Evolutionary conservation across 1,140 invertebrate genomes (phyloP), one percentile per base, ranked within the genome.

Genomic region (Diorhabda carinulata): DNA sequence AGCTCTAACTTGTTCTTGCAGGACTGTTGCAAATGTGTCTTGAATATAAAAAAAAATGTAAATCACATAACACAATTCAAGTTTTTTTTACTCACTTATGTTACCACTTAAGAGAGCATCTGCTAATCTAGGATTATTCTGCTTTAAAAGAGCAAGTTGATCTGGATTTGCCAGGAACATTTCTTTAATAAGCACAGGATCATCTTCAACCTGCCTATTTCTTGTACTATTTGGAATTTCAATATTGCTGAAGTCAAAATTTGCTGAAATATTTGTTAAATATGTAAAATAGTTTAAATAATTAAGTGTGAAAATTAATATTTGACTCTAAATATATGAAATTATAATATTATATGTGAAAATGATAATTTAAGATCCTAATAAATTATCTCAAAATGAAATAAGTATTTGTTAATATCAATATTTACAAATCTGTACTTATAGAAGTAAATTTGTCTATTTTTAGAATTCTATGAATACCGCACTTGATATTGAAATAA

Each of bases 141-240:
- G 95, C 80, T 96, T 94, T 0, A 98, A 83, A 47, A 97, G 77
- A 1, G 95, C 91, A 69, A 98, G 78, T 77, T 97, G 93, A 80
- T 97, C 93, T 0, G 96, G 96, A 84, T 95, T 95, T n/a, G 90
- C 90, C 41, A 97, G 80, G 70, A 98, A 90, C 89, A 97, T 92
- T 74, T 97, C 90, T 72, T 92, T 84, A 58, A 98, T 91, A 71
- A 91, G 87, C n/a, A 89, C 89, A 25, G 96, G 95, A 82, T 98
- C 94, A 80, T 97, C 92, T 74, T 92, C 88, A 42, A 69, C 70
- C 43, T 65, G 47, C 64, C 76, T 68, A 60, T 68, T 73, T 68
- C 67, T 61, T 42, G 67, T 64, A 8, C 56, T 52, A 67, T 72
- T 76, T 60, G 94, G 94, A 59, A 97, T 86, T 83, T 88, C 87